Evolutionary conservation across 2,797 vertebrate genomes (phyloP).

Genomic region (Sebastes melanostomus): DNA sequence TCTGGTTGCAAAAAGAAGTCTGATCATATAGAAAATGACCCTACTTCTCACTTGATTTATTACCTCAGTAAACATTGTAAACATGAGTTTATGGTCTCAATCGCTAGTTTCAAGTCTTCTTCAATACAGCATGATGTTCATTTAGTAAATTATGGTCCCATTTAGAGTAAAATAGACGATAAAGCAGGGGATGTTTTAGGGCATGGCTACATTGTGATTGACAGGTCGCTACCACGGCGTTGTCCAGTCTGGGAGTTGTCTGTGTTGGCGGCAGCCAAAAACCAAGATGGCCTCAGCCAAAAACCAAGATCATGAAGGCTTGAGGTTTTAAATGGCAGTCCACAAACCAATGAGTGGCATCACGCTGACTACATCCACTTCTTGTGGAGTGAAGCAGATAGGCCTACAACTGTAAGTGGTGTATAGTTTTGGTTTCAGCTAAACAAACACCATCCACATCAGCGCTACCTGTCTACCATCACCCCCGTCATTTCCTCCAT

Average conservation of each 20-base stretch:
- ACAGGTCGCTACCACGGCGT: accelerated
- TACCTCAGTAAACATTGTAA: too few species aligned
- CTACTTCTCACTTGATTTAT: too few species aligned
- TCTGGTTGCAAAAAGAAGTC: neutral
- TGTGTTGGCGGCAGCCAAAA: too few species aligned
- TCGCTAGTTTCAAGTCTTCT: too few species aligned
- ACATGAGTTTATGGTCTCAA: too few species aligned
- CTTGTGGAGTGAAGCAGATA: too few species aligned
- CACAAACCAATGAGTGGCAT: neutral
- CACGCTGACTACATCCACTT: neutral
- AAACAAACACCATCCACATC: neutral
- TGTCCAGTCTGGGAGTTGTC: too few species aligned
- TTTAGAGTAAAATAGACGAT: accelerated
- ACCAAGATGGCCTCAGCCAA: too few species aligned
- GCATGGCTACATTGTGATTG: too few species aligned
- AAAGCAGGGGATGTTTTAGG: accelerated
- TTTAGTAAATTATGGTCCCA: too few species aligned
- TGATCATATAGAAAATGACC: too few species aligned
- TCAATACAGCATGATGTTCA: too few species aligned
- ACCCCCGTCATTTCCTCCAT: constrained; percentile 2
- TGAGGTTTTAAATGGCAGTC: neutral
- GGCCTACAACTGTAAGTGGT: neutral
- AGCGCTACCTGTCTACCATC: neutral
- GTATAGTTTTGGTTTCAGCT: neutral
- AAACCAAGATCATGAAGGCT: neutral